phyloP scores from a whole-genome alignment of 2,113 vertebrate genomes.

The Globicephala melas region DNA sequence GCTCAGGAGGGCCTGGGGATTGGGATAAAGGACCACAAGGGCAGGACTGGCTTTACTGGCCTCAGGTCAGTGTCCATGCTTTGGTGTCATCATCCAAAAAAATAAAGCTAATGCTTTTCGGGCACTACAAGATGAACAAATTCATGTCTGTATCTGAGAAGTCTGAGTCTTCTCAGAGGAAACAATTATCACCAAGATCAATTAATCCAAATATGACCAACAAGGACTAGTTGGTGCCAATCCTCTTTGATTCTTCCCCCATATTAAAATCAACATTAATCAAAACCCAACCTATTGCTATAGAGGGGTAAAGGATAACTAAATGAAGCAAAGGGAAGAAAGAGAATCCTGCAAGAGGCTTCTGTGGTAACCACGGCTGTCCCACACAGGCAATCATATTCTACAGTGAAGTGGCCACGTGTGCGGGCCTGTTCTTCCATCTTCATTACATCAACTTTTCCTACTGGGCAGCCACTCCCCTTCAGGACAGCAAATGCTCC shows the following conservation, averaged over 20 bases:
- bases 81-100: neutral
- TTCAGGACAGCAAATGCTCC: neutral
- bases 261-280: neutral
- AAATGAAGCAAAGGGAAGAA: neutral
- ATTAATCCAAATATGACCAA: neutral
- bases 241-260: neutral
- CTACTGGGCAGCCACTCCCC: neutral
- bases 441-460: neutral
- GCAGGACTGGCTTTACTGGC: neutral
- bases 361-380: accelerated
- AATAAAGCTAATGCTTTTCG: neutral
- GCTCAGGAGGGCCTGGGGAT: neutral
- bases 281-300: neutral
- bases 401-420: neutral
- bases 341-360: neutral
- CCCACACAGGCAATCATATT: neutral
- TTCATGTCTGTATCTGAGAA: neutral
- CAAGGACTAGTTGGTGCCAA: neutral
- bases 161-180: neutral
- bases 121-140: neutral
- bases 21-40: neutral
- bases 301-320: neutral
- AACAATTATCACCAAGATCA: neutral
- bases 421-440: accelerated
- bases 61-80: neutral